A percentile compares a stretch with the other conserved stretches of the same genome.
phyloP scores from a whole-genome alignment of 2,888 invertebrate genomes.

The Byasa hedistus region DNA sequence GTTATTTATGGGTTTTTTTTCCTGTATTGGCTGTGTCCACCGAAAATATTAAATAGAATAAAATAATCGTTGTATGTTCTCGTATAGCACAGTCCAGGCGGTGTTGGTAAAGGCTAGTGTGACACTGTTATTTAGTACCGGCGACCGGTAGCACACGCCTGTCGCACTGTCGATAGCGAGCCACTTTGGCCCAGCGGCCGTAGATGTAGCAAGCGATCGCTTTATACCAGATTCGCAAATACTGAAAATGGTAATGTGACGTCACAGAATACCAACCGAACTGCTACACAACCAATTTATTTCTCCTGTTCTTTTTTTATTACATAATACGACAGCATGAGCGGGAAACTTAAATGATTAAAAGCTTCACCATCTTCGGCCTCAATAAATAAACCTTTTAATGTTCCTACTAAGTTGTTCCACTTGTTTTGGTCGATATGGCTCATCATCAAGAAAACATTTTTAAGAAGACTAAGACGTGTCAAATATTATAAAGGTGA shows the following conservation, averaged over 20 bases:
- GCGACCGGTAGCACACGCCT: slow-evolving; percentile 64
- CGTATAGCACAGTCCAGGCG: slow-evolving; percentile 51
- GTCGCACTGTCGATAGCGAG: slow-evolving; percentile 42
- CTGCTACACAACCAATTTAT: neutral
- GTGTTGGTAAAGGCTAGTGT: slow-evolving; percentile 71
- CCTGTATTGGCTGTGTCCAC: neutral
- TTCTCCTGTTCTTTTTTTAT: neutral
- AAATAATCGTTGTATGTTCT: slow-evolving; percentile 17
- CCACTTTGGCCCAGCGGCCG: slow-evolving; percentile 21
- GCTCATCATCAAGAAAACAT: too few species aligned
- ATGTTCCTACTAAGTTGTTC: too few species aligned
- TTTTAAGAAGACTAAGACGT: too few species aligned
- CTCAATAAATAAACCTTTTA: too few species aligned
- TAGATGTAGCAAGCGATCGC: slow-evolving; percentile 9
- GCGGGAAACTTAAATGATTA: neutral
- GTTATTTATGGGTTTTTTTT: too few species aligned
- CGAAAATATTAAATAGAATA: neutral
- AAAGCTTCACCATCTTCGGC: neutral
- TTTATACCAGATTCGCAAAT: slow-evolving; percentile 8
- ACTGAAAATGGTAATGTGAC: slow-evolving; percentile 6
- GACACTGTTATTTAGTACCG: slow-evolving; percentile 78
- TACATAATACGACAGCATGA: neutral
- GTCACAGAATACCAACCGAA: neutral
- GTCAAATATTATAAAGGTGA: too few species aligned
- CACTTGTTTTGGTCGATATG: too few species aligned